Evolutionary conservation across 2,888 invertebrate species (phyloP).

Genomic region (Deladenus siricidicola): DNA sequence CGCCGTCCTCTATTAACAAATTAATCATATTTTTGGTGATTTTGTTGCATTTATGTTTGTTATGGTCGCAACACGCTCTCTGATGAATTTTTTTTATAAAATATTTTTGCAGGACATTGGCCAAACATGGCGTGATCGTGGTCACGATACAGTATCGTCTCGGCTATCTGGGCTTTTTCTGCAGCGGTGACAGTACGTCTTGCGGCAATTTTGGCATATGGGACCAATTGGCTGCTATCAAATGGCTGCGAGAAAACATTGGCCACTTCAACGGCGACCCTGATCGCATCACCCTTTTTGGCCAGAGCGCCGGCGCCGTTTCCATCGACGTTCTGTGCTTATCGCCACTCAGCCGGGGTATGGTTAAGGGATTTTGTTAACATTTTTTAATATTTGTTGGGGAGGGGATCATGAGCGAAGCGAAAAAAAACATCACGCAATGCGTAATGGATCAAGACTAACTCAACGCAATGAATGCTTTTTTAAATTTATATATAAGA

Average conservation of each 20-base stretch:
- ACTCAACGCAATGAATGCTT: too few species aligned
- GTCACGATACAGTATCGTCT: slow-evolving; percentile 49
- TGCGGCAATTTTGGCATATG: slow-evolving; percentile 35
- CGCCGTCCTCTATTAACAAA: too few species aligned
- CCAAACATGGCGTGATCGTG: slow-evolving; percentile 41
- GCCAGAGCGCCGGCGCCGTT: slow-evolving; percentile 46
- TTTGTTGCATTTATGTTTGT: not conserved
- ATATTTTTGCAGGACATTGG: slow-evolving; percentile 40
- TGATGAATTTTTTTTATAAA: too few species aligned
- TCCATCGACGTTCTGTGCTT: slow-evolving; percentile 42
- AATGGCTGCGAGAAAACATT: slow-evolving; percentile 42
- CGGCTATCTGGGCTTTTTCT: slow-evolving; percentile 47
- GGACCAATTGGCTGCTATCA: slow-evolving; percentile 35
- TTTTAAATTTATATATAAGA: too few species aligned
- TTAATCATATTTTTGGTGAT: not conserved
- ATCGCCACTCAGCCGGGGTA: slow-evolving; percentile 43
- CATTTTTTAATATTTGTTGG: too few species aligned
- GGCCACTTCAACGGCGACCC: slow-evolving; percentile 42
- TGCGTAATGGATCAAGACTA: too few species aligned
- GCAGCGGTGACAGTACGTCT: slow-evolving; percentile 38
- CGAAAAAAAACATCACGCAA: too few species aligned
- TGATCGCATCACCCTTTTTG: slow-evolving; percentile 37
- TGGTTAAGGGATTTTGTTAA: too few species aligned
- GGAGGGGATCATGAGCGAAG: too few species aligned
- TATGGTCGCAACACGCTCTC: too few species aligned